A percentile compares a stretch with the other conserved stretches of the same genome.
These are phyloP conservation scores for Pardosa pseudoannulata DNA, from an alignment of 2,888 invertebrate genomes.

Conservation along the genomic window DNA sequence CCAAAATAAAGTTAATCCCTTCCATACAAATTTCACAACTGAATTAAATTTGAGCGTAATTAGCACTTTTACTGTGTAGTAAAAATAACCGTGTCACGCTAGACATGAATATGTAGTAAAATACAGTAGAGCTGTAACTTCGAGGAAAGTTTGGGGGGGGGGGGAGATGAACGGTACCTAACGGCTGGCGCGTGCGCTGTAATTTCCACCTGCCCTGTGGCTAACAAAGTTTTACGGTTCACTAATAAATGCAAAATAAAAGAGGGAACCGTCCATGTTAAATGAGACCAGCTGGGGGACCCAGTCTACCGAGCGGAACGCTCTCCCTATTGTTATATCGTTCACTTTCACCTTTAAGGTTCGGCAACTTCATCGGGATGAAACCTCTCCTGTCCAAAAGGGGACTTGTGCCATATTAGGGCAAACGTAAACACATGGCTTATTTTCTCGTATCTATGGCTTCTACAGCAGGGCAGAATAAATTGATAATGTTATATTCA, in stretches of 20 bases:
- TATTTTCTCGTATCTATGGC: not conserved
- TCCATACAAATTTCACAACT: too few relatives aligned
- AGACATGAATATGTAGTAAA: not conserved
- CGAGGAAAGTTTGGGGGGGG: not conserved
- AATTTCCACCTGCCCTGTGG: constrained; percentile 66
- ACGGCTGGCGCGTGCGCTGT: constrained; percentile 55
- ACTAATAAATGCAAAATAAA: constrained; percentile 68
- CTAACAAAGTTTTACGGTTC: constrained; percentile 64
- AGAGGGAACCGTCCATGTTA: constrained; percentile 43
- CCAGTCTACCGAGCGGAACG: constrained; percentile 49
- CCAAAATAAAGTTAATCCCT: too few relatives aligned
- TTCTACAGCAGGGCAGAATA: too few relatives aligned
- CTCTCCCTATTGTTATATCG: constrained; percentile 44
- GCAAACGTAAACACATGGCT: not conserved
- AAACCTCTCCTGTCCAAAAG: constrained; percentile 5
- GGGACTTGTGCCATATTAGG: not conserved
- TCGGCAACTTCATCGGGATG: constrained; percentile 10
- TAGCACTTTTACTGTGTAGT: too few relatives aligned
- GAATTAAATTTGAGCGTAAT: too few relatives aligned
- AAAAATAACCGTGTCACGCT: not conserved
- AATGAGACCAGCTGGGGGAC: constrained; percentile 65
- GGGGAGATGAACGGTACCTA: constrained; percentile 23
- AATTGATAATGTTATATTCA: too few relatives aligned
- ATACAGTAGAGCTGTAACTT: not conserved
- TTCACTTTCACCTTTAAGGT: constrained; percentile 56